A percentile compares a stretch with the other conserved stretches of the same genome.
These are phyloP conservation scores for Beaufortia kweichowensis DNA, from an alignment of 2,113 vertebrate genomes.

Conservation along the genomic window DNA sequence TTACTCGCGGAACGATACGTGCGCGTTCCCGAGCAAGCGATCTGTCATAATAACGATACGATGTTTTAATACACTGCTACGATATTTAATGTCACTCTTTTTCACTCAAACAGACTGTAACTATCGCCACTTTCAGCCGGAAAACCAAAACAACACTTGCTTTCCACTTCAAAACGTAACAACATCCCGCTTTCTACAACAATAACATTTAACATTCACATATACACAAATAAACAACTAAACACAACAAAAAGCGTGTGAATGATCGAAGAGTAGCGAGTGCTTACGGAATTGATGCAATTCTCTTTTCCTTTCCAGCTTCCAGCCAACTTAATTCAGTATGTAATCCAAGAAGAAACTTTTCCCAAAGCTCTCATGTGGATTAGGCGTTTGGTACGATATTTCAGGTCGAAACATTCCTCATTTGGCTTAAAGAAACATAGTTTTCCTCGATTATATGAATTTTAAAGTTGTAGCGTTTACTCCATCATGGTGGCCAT, in stretches of 20 bases:
- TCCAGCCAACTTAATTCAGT: conserved; percentile 72
- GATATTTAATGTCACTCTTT: conserved; percentile 35
- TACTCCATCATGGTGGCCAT: conserved; percentile 83
- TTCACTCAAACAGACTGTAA: conserved; percentile 35
- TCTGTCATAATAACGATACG: not conserved
- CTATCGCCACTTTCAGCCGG: conserved; percentile 45
- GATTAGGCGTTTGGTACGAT: conserved; percentile 52
- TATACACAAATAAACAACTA: conserved; percentile 27
- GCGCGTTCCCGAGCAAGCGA: not conserved
- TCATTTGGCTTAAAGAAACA: conserved; percentile 51
- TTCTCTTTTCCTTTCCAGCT: conserved; percentile 76
- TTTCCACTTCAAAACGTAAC: not conserved
- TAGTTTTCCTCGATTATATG: conserved; percentile 53
- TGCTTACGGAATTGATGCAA: conserved; percentile 77
- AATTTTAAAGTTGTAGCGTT: conserved; percentile 79
- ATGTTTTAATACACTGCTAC: conserved; percentile 5
- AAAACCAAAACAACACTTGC: conserved; percentile 35
- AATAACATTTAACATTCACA: conserved; percentile 10
- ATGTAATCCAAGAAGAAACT: conserved; percentile 65
- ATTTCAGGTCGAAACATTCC: conserved; percentile 62
- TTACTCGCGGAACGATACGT: conserved; percentile 3
- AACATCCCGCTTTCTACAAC: not conserved
- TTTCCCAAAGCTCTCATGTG: conserved; percentile 62
- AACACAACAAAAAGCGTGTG: not conserved
- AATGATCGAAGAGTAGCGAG: conserved; percentile 30